Evolutionary conservation across 2,888 invertebrate genomes (phyloP).

Genomic region (Apamea sordens): DNA sequence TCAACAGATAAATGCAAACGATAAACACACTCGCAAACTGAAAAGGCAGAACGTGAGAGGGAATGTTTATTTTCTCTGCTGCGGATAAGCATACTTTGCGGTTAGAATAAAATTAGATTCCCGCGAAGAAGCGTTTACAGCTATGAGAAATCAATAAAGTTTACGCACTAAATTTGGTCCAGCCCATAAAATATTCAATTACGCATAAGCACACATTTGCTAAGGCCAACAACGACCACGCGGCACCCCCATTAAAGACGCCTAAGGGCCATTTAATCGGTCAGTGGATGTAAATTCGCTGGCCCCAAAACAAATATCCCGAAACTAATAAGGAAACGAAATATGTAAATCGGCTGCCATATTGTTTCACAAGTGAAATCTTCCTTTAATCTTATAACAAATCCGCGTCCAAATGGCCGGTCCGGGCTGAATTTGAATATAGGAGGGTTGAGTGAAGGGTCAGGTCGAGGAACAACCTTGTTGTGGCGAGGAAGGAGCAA

Average conservation of each 20-base stretch:
- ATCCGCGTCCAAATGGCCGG: conserved; percentile 91
- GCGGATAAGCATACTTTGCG: conserved; percentile 55
- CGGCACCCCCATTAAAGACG: conserved; percentile 91
- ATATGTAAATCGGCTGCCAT: conserved; percentile 90
- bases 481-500: conserved; percentile 84
- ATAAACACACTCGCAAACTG: conserved; percentile 87
- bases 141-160: conserved; percentile 84
- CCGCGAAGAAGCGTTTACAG: conserved; percentile 65
- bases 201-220: conserved; percentile 90
- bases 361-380: conserved; percentile 91
- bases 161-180: conserved; percentile 85
- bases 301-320: conserved; percentile 90
- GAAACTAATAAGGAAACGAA: conserved; percentile 91
- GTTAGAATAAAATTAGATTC: conserved; percentile 67
- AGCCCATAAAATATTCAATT: conserved; percentile 90
- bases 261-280: conserved; percentile 91
- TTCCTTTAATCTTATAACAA: conserved; percentile 91
- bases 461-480: conserved; percentile 81
- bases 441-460: conserved; percentile 87
- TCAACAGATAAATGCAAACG: conserved; percentile 90
- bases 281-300: conserved; percentile 90
- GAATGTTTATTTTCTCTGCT: conserved; percentile 77
- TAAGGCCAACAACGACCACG: conserved; percentile 90
- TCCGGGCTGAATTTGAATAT: conserved; percentile 88
- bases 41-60: conserved; percentile 84